Evolutionary conservation across 2,888 invertebrate genomes (phyloP), one percentile per base, ranked within the genome.

Genomic region (Amaurobius ferox): DNA sequence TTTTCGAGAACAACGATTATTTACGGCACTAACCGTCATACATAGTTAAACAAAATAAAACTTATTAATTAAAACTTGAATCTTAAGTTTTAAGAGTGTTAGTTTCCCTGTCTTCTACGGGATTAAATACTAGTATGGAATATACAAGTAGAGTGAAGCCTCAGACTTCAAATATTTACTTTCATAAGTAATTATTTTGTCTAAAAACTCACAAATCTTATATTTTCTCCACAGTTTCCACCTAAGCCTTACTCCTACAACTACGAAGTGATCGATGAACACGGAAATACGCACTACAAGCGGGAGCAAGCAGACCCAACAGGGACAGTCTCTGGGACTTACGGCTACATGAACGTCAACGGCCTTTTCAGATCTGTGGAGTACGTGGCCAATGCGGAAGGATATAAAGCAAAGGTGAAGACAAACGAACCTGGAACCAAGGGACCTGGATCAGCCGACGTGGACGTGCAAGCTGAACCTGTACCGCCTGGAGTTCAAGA

Each of bases 391-490:
- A 23, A 70, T 35, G 48, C 44, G 1, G 64, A 11, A 0, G 83
- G 83, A n/a, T 83, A 70, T 48, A 83, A 83, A n/a, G 83, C 76
- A n/a, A 70, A 64, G 19, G 70, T 83, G 28, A 76, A 76, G 48
- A 62, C 70, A n/a, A 83, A 83, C 35, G 83, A 83, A 39, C 83
- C 83, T 2, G 83, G 83, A 0, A 64, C 76, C 6, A 76, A 76
- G 29, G 11, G 32, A 11, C 16, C 29, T 0, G 70, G 83, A 16
- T 64, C 79, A 0, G 66, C 72, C 0, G 44, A 76, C 1, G 83
- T 76, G 1, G 76, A 76, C 32, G 71, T 83, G 2, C 64, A 76
- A 28, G 68, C 48, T 2, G 71, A 77, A 13, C 76, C 70, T 9
- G 32, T 32, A 13, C 83, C 83, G 9, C 32, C 44, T 0, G 70